These are phyloP conservation scores for Epinotia bilunana DNA, from an alignment of 2,888 invertebrate species.

Conservation along the genomic window DNA sequence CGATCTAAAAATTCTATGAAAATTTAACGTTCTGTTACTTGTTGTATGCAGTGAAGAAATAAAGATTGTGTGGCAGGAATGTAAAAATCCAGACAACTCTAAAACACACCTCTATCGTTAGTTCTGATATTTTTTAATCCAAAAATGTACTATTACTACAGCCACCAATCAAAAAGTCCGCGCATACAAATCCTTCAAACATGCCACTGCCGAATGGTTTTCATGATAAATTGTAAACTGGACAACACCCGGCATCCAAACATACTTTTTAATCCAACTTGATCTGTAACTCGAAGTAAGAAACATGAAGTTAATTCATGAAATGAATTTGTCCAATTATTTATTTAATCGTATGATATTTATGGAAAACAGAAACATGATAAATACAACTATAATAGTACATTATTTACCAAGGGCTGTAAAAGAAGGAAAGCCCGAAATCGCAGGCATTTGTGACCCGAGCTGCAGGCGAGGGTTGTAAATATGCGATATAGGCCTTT, in stretches of 20 bases:
- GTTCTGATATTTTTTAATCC: not conserved
- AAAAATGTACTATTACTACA: not conserved
- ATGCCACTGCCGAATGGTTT: constrained; percentile 1
- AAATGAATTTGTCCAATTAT: not conserved
- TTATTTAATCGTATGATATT: no score
- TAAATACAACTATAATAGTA: no score
- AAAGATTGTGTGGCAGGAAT: no score
- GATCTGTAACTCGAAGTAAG: not conserved
- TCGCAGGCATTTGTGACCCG: no score
- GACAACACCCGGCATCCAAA: not conserved
- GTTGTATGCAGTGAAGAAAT: no score
- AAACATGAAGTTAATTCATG: not conserved
- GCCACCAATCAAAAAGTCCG: not conserved
- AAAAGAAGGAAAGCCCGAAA: no score
- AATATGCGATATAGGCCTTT: no score
- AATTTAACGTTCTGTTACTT: no score
- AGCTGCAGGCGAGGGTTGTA: no score
- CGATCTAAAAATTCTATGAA: no score
- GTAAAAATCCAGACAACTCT: not conserved
- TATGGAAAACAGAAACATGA: no score
- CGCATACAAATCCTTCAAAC: constrained; percentile 16
- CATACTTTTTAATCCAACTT: not conserved
- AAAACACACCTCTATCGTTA: not conserved
- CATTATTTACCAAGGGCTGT: no score
- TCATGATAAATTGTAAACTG: constrained; percentile 4